Conservation (phyloP, 2,888 invertebrate genomes). For the Nomada lathburiana region DNA sequence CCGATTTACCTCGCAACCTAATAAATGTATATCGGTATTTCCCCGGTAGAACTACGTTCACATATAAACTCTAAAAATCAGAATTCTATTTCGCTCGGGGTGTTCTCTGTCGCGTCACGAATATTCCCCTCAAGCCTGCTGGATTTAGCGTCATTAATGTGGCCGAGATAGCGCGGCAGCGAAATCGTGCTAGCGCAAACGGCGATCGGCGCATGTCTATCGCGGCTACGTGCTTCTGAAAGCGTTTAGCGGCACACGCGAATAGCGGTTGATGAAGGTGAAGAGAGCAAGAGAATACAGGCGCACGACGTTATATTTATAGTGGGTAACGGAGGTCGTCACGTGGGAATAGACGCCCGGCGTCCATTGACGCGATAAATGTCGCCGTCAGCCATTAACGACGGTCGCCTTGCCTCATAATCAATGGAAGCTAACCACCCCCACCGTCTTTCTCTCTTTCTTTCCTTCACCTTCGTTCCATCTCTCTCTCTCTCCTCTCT, state of each 20-base stretch:
- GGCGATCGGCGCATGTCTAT: slow-evolving; percentile 25
- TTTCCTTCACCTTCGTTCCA: neutral
- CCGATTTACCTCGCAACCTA: no score
- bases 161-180: neutral
- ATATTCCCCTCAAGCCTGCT: neutral
- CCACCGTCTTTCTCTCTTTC: slow-evolving; percentile 34
- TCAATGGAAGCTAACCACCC: slow-evolving; percentile 79
- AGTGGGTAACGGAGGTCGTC: slow-evolving; percentile 75
- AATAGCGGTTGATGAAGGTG: slow-evolving; percentile 44
- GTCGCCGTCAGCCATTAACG: slow-evolving; percentile 80
- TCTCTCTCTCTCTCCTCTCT: slow-evolving; percentile 1
- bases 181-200: slow-evolving; percentile 27
- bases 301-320: slow-evolving; percentile 75
- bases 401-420: slow-evolving; percentile 77
- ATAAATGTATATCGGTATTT: no score
- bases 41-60: no score
- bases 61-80: no score
- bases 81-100: no score
- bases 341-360: slow-evolving; percentile 75
- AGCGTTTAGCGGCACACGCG: slow-evolving; percentile 53
- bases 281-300: slow-evolving; percentile 30
- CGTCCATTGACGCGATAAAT: slow-evolving; percentile 81
- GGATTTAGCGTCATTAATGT: slow-evolving; percentile 33
- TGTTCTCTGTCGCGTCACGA: neutral
- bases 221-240: slow-evolving; percentile 43